A percentile compares a stretch with the other conserved stretches of the same genome.
These are phyloP conservation scores for Cerastis leucographa DNA, from an alignment of 2,888 invertebrate genomes.

Conservation along the genomic window DNA sequence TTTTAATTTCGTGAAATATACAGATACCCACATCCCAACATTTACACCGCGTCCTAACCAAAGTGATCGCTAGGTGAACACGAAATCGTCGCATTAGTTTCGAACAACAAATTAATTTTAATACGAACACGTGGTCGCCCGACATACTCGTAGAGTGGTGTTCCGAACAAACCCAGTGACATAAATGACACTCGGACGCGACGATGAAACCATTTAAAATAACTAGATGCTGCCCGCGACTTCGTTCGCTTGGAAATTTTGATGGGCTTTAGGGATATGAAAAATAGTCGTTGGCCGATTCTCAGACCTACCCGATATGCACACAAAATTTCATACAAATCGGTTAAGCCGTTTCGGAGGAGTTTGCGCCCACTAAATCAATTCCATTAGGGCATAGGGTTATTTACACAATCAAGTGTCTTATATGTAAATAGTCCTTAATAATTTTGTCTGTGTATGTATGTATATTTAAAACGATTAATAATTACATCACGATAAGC, in stretches of 20 bases:
- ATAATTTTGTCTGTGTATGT: no score
- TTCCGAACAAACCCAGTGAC: not conserved
- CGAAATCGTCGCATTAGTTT: not conserved
- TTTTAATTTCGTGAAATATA: not conserved
- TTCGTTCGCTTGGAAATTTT: no score
- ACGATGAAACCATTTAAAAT: not conserved
- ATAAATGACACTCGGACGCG: not conserved
- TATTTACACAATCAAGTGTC: not conserved
- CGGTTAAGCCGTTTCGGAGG: no score
- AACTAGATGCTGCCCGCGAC: no score
- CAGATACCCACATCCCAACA: not conserved
- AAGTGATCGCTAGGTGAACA: not conserved
- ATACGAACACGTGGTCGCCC: not conserved
- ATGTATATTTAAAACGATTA: no score
- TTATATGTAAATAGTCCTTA: not conserved
- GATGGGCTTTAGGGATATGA: no score
- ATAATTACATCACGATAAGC: not conserved
- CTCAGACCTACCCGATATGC: no score
- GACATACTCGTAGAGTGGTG: not conserved
- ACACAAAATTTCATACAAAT: no score
- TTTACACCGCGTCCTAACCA: not conserved
- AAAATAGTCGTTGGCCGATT: no score
- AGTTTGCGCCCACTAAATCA: not conserved
- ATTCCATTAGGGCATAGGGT: not conserved
- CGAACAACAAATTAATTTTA: not conserved